Base-by-base conservation (phyloP, 2,888 invertebrate genomes). In the Caenorhabditis auriculariae region DNA sequence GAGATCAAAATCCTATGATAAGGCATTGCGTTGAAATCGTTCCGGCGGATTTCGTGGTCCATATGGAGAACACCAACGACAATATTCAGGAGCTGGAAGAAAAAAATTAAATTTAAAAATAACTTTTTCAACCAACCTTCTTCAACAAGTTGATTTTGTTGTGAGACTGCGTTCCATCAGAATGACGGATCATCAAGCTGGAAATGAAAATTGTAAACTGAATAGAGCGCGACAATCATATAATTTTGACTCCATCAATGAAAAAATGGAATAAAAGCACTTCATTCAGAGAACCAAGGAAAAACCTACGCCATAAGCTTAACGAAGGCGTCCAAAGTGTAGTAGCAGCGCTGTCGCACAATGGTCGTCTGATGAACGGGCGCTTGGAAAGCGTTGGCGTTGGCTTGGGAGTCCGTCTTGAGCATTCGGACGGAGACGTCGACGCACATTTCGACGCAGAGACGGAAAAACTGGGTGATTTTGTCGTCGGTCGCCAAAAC, bases 1-100 rank as follows among this genome's bases (percentile, higher is more conserved):
- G 94, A 93, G 63, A 96, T 90, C 77, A 98, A 89, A 66, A 98
- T 89, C 47, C 98, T 88, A 82, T 98, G 95, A 84, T 96, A 99
- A 1, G 98, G 95, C 78, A 98, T 85, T 84, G 96, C 95, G 81
- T 96, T 94, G 85, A 98, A 98, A 65, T 91, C 91, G 0, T 88
- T 87, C 55, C 88, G 88, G 45, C 91, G 89, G 21, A 90, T 88
- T 69, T 98, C 96, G 76, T 96, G 96, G 82, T 99, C 98, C 84
- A 93, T 93, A 52, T 95, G 85, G 59, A 98, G 85, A 54, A 95
- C 93, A 2, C 94, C 94, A 5, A 94, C 91, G 3, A 98, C 91
- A 74, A 98, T 93, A 26, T 94, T 94, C 66, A 95, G 85, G 21
- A 86, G 82, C 83, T 84, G 69, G 12, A 53, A 38, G 29, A 38